Evolutionary conservation across 2,888 invertebrate genomes (phyloP), one percentile per base, ranked within the genome.

Genomic region (Eupithecia tripunctaria): DNA sequence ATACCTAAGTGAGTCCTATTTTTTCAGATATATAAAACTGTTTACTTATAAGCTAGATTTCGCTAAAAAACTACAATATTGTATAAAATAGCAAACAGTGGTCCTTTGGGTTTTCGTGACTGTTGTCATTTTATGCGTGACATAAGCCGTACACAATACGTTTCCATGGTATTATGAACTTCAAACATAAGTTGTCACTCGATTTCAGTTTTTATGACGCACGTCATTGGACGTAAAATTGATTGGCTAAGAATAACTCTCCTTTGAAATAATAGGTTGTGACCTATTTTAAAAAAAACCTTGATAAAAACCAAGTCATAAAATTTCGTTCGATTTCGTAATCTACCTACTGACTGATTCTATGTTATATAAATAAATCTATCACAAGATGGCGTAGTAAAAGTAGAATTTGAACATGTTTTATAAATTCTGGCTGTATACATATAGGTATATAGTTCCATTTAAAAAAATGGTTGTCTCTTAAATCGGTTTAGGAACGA

Each of bases 141-240:
- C 74, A 72, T 70, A 32, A 67, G 25, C 56, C 47, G 38, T 56
- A 71, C 72, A 77, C 70, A 71, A 66, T 41, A 10, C 36, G 76
- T 79, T 73, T 38, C 73, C 75, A 77, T 79, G 77, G 77, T 68
- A 25, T 73, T 41, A 1, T 14, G 0, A 32, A 70, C 27, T 59
- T 64, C 66, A 76, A 79, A 76, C 75, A 75, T 1, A 51, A 47
- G 59, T 32, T 1, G n/a, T 32, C 32, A n/a, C n/a, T 63, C 27
- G 56, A 56, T 56, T 21, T 56, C 25, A 56, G 56, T 25, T 56
- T 56, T 56, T 56, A 56, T 43, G 2, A 7, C 18, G 5, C 7
- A 43, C 56, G 56, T 25, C 25, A 25, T 56, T 56, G 25, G 25
- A 56, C 14, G 3, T 14, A 56, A 56, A 56, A 56, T 56, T 56